Evolutionary conservation across 2,888 invertebrate genomes (phyloP), one percentile per base, ranked within the genome.

Genomic region (Phortica okadai): DNA sequence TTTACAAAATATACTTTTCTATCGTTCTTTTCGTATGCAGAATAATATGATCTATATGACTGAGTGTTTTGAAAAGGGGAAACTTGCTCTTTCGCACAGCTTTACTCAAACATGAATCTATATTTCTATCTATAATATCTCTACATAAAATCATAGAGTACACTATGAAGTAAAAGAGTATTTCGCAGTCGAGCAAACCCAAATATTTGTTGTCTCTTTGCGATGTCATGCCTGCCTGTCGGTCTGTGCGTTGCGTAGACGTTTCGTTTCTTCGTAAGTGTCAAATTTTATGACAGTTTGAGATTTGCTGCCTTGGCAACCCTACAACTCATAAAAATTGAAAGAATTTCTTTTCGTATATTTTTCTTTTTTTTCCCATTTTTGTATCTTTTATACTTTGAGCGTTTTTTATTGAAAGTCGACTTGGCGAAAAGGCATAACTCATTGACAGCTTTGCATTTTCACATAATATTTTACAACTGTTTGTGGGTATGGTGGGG

Each of bases 291-390:
- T 89, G 88, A 88, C 88, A 88, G 79, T 81, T 81, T 77, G 87
- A 89, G 89, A 81, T 81, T 81, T 80, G 41, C 66, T 66, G 66
- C 41, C 66, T 66, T 66, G 66, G 41, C 66, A 66, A 66, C 41
- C 79, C 76, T 41, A 66, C 21, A 50, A 16, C 50, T 59, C 21
- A 59, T 16, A 59, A 16, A 59, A 59, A 59, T 54, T 59, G 59
- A 62, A 16, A 16, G 62, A 62, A 62, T n/a, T n/a, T n/a, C n/a
- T n/a, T n/a, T n/a, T n/a, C 94, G 94, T 78, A 98, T 92, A n/a
- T n/a, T n/a, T n/a, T n/a, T n/a, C n/a, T n/a, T n/a, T 14, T 8
- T 14, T 11, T 25, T 62, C 7, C 7, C 16, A 62, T 62, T 62
- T 21, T 56, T 56, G 11, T 16, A n/a, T 56, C 11, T 6, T 16